A percentile compares a stretch with the other conserved stretches of the same genome.
phyloP scores from a whole-genome alignment of 2,113 vertebrate genomes.

The Setophaga petechia region DNA sequence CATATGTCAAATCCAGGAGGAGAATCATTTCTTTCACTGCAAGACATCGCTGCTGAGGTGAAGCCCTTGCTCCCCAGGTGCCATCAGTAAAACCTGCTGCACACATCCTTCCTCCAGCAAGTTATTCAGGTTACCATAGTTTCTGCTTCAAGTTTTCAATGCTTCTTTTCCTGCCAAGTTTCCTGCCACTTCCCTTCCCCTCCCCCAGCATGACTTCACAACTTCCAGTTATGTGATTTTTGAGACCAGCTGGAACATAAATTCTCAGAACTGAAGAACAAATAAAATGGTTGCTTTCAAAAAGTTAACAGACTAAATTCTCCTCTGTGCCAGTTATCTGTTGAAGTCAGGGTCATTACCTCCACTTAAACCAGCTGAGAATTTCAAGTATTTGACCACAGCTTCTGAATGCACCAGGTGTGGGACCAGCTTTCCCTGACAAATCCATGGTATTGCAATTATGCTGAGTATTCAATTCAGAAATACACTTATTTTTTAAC shows the following conservation, averaged over 20 bases:
- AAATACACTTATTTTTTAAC: not conserved
- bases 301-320: slow-evolving; percentile 7
- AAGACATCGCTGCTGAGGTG: not conserved
- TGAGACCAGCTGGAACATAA: slow-evolving; percentile 57
- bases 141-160: slow-evolving; percentile 26
- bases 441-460: not conserved
- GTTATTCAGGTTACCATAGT: slow-evolving; percentile 10
- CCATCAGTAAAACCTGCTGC: not conserved
- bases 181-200: not conserved
- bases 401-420: not conserved
- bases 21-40: not conserved
- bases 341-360: slow-evolving; percentile 12
- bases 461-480: slow-evolving; percentile 10
- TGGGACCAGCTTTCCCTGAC: not conserved
- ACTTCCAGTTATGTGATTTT: slow-evolving; percentile 50
- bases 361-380: slow-evolving; percentile 38
- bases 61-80: not conserved
- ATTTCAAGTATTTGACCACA: slow-evolving; percentile 36
- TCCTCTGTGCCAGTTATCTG: not conserved
- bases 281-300: slow-evolving; percentile 46
- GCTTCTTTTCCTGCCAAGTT: slow-evolving; percentile 31
- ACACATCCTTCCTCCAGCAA: not conserved
- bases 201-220: slow-evolving; percentile 28
- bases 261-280: slow-evolving; percentile 29
- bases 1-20: not conserved